Percentiles rank a stretch among this genome's conserved stretches.
Evolutionary conservation across 2,888 invertebrate species (phyloP).

Genomic region (Parascotia fuliginaria): DNA sequence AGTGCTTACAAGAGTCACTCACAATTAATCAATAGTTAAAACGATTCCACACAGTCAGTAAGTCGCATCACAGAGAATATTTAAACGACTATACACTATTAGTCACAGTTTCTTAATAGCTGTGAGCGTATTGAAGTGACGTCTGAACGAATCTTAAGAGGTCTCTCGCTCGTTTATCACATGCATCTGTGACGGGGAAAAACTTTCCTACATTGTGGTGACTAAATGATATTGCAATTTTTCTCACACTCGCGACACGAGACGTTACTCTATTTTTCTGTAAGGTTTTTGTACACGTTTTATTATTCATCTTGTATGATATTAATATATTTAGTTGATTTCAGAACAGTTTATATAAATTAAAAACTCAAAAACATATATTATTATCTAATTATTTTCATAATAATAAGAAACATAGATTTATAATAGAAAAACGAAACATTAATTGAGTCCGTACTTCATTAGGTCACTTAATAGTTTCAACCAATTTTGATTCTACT

Average conservation of each 20-base stretch:
- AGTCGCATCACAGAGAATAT: no score
- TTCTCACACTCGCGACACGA: constrained; percentile 48
- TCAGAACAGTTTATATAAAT: background rate
- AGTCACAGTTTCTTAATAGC: constrained; percentile 1
- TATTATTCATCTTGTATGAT: constrained; percentile 16
- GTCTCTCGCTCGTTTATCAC: constrained; percentile 69
- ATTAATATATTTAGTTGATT: background rate
- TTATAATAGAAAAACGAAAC: no score
- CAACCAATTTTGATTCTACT: no score
- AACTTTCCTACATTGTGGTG: constrained; percentile 56
- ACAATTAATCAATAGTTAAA: no score
- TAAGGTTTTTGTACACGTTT: constrained; percentile 19
- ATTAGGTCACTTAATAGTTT: no score
- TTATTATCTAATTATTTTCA: no score
- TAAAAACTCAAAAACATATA: no score
- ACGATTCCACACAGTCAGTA: no score
- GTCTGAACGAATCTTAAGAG: constrained; percentile 35
- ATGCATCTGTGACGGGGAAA: constrained; percentile 66
- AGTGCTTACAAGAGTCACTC: no score
- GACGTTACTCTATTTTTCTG: constrained; percentile 38
- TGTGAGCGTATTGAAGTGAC: constrained; percentile 43
- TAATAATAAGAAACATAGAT: no score
- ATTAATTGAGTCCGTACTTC: no score
- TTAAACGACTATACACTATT: background rate
- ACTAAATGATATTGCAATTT: constrained; percentile 76